Evolutionary conservation across 1,140 invertebrate genomes (phyloP).

Genomic region (Drosophila albomicans): DNA sequence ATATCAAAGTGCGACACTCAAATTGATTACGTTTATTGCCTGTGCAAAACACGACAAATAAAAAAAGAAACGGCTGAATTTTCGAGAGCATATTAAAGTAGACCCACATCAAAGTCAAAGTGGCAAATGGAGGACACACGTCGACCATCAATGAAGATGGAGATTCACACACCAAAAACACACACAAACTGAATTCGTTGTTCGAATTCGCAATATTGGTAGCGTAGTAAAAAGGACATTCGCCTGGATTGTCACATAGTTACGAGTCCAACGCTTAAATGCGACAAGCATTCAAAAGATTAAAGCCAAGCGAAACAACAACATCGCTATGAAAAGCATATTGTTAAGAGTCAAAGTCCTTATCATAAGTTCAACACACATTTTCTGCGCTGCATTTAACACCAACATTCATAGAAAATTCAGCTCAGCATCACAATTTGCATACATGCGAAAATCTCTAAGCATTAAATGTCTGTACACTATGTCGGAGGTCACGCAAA

Average conservation of each 20-base stretch:
- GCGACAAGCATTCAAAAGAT: constrained; percentile 23
- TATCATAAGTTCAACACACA: constrained; percentile 5
- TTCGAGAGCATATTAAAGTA: constrained; percentile 30
- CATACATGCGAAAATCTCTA: constrained; percentile 5
- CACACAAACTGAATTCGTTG: constrained; percentile 8
- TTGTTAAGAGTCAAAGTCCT: constrained; percentile 20
- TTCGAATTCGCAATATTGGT: constrained; percentile 37
- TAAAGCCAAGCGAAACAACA: neutral
- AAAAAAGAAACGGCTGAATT: constrained; percentile 5
- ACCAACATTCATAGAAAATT: constrained; percentile 20
- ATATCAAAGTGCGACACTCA: constrained; percentile 46
- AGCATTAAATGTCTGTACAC: constrained; percentile 3
- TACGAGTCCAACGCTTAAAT: constrained; percentile 34
- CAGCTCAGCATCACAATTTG: constrained; percentile 5
- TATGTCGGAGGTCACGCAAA: neutral
- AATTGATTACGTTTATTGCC: constrained; percentile 39
- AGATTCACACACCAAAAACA: neutral
- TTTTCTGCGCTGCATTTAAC: constrained; percentile 18
- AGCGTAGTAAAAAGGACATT: constrained; percentile 60
- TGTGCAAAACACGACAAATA: neutral
- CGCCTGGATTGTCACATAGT: constrained; percentile 61
- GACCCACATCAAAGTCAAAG: constrained; percentile 30
- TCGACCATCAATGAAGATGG: constrained; percentile 24
- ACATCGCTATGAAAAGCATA: neutral
- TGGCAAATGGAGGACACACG: constrained; percentile 40